A percentile compares a stretch with the other conserved stretches of the same genome.
phyloP scores from a whole-genome alignment of 2,113 vertebrate species.

The Galeopterus variegatus region DNA sequence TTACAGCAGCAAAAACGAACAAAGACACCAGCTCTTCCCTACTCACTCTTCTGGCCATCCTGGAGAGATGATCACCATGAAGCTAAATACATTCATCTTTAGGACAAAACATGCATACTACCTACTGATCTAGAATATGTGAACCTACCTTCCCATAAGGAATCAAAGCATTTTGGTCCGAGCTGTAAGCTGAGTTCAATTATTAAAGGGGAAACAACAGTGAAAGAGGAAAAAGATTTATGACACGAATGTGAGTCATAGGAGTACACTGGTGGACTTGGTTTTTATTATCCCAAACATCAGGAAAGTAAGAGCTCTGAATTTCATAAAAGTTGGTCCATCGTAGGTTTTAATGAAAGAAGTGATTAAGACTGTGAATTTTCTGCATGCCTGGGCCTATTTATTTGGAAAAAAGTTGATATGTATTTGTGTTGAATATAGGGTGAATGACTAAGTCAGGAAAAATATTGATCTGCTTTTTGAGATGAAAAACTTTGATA shows the following conservation, averaged over 20 bases:
- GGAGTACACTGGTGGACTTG: not conserved
- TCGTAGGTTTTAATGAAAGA: slow-evolving; percentile 9
- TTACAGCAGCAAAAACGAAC: not conserved
- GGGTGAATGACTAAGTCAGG: not conserved
- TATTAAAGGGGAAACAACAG: not conserved
- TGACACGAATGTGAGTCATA: not conserved
- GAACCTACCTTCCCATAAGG: not conserved
- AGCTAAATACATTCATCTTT: not conserved
- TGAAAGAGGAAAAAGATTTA: not conserved
- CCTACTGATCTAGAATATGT: not conserved
- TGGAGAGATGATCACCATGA: not conserved
- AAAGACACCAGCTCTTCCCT: not conserved
- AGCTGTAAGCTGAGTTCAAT: not conserved
- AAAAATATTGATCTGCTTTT: not conserved
- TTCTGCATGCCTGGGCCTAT: not conserved
- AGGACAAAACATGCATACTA: not conserved
- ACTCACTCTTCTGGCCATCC: not conserved
- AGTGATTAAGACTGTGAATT: not conserved
- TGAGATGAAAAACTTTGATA: not conserved
- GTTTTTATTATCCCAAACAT: not conserved
- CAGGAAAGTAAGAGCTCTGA: not conserved
- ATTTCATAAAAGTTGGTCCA: not conserved
- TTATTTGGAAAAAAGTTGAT: not conserved
- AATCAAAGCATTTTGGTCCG: not conserved
- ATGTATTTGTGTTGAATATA: not conserved